Base-by-base conservation (phyloP, 2,113 vertebrate genomes). In the Aphelocoma coerulescens region DNA sequence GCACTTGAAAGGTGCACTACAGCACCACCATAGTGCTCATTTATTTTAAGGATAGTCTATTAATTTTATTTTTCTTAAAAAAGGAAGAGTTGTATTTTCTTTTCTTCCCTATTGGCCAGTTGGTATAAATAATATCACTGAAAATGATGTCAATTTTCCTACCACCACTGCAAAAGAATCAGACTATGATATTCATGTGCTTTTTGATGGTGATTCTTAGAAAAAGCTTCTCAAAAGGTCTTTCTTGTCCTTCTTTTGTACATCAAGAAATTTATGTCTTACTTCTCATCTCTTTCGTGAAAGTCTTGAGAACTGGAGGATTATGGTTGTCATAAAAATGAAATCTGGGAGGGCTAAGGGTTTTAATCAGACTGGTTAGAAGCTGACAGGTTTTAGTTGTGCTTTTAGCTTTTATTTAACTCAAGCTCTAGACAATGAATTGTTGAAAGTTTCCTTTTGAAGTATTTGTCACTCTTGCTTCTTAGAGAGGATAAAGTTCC, bases 241-340 rank as follows among this genome's bases (percentile, higher is more conserved):
- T 88, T 86, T 91, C 49, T 81, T 74, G 71, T 75, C 76, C 48
- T 89, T 91, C 84, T 87, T 93, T 89, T 85, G 57, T 87, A 61
- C n/a, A 84, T 84, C 41, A 88, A 75, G 89, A 95, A 94, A 94
- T 75, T 75, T 61, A 41, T 0, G 13, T 65, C 73, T 91, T 85
- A 43, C 24, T 95, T 94, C 85, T 92, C 48, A 72, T 81, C 73
- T 81, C 46, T 86, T 92, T 58, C 3, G 1, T 85, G 73, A 61
- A 94, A 92, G 44, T 89, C 90, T 63, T 63, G 65, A 95, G 83
- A 92, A 88, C 22, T 58, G 78, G 41, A 86, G 88, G 88, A 96
- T 94, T 94, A 95, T 48, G 44, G 76, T 75, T 95, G 90, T 95
- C 92, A 95, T 72, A 94, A 95, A 96, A 96, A 93, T 52, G 79